Percentiles rank a stretch among this genome's conserved stretches.
These are phyloP conservation scores for Andrena fulva DNA, from an alignment of 2,888 invertebrate genomes.

Conservation along the genomic window DNA sequence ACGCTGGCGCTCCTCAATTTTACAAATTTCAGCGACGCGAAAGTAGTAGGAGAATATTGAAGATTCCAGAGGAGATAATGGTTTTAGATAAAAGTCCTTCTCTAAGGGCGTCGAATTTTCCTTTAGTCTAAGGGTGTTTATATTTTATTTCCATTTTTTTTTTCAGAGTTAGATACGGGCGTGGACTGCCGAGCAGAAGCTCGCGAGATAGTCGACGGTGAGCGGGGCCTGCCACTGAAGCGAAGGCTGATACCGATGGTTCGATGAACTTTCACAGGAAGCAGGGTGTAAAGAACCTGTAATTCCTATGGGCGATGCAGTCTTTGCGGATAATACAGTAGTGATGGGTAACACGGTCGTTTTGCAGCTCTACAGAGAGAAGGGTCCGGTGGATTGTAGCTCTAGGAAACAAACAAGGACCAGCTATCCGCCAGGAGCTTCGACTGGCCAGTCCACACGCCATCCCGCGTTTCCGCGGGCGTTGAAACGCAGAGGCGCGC, in stretches of 20 bases:
- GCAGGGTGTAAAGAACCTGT: background rate
- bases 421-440: no score
- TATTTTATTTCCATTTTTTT: background rate
- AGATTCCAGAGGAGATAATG: constrained; percentile 12
- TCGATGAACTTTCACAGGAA: background rate
- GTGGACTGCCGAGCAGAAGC: constrained; percentile 20
- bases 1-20: background rate
- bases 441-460: no score
- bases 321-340: background rate
- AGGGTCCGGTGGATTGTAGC: no score
- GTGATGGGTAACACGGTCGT: background rate
- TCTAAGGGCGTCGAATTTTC: background rate
- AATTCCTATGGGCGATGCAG: background rate
- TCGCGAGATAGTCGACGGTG: background rate
- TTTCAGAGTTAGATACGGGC: background rate
- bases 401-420: no score
- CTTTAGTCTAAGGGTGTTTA: constrained; percentile 24
- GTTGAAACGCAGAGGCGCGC: background rate
- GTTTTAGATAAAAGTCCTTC: constrained; percentile 7
- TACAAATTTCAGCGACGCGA: background rate
- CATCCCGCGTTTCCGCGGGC: no score
- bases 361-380: background rate
- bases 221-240: background rate
- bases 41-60: constrained; percentile 8
- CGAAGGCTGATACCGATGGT: background rate